A percentile compares a stretch with the other conserved stretches of the same genome.
These are phyloP conservation scores for Ictidomys tridecemlineatus DNA, from an alignment of 2,113 vertebrate genomes.

Conservation along the genomic window DNA sequence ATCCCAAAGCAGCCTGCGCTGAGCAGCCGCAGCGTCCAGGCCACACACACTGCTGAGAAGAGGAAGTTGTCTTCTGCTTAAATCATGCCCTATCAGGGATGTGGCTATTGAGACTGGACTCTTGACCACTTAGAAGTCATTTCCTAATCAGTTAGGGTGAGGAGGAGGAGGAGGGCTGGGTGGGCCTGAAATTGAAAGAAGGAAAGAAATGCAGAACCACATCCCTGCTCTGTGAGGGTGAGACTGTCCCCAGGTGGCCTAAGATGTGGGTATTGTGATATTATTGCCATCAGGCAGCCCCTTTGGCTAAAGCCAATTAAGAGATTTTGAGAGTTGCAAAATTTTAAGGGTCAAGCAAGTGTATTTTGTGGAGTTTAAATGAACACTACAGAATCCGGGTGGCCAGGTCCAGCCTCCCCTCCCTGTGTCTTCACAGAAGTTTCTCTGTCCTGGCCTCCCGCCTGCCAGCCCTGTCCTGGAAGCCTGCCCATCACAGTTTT, in stretches of 20 bases:
- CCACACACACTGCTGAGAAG: neutral
- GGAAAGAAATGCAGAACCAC: neutral
- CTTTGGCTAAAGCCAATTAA: neutral
- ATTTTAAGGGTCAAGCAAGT: neutral
- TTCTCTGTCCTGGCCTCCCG: neutral
- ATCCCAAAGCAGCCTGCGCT: neutral
- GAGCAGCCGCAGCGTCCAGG: neutral
- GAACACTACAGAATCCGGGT: neutral
- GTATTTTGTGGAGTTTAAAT: neutral
- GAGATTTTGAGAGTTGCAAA: neutral
- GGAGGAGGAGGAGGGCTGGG: neutral
- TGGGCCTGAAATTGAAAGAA: neutral
- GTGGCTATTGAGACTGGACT: neutral
- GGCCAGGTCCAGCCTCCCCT: neutral
- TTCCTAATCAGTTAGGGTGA: neutral
- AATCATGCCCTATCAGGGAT: neutral
- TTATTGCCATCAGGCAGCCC: neutral
- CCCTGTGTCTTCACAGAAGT: slow-evolving; percentile 17
- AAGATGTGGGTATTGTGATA: neutral
- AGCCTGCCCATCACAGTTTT: slow-evolving; percentile 31
- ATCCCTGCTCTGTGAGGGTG: neutral
- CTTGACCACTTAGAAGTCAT: neutral
- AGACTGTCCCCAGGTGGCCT: neutral
- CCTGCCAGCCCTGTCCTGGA: neutral
- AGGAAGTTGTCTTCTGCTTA: neutral